Evolutionary conservation across 2,113 vertebrate species (phyloP).

Genomic region (Hucho hucho): DNA sequence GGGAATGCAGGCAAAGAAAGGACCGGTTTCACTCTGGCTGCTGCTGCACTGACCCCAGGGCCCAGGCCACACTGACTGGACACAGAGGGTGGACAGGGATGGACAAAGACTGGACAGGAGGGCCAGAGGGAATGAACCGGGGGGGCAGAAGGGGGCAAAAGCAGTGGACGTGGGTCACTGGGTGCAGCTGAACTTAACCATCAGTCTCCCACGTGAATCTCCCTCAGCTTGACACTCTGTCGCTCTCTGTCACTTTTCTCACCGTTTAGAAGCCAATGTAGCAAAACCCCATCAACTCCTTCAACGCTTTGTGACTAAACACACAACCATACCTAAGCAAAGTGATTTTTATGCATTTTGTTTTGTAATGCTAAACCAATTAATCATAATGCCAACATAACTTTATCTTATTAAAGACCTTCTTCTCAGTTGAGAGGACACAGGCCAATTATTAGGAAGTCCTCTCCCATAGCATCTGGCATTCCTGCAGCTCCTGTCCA

Average conservation of each 20-base stretch:
- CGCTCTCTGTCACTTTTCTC: slow-evolving; percentile 44
- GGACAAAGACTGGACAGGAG: slow-evolving; percentile 59
- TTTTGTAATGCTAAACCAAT: slow-evolving; percentile 39
- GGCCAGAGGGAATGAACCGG: slow-evolving; percentile 46
- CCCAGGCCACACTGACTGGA: slow-evolving; percentile 40
- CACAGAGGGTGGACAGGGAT: slow-evolving; percentile 67
- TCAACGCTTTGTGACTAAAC: not conserved
- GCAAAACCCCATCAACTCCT: not conserved
- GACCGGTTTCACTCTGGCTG: slow-evolving; percentile 60
- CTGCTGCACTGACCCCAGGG: slow-evolving; percentile 52
- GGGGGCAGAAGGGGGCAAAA: slow-evolving; percentile 49
- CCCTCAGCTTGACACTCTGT: slow-evolving; percentile 1
- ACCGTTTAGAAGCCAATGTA: slow-evolving; percentile 35
- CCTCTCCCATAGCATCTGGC: slow-evolving; percentile 21
- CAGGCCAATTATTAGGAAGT: slow-evolving; percentile 11
- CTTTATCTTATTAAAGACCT: slow-evolving; percentile 24
- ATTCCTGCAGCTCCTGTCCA: slow-evolving; percentile 54
- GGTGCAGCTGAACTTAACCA: slow-evolving; percentile 71
- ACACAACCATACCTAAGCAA: slow-evolving; percentile 38
- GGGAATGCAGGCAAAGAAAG: slow-evolving; percentile 27
- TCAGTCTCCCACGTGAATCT: slow-evolving; percentile 67
- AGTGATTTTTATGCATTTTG: slow-evolving; percentile 40
- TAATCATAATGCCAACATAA: slow-evolving; percentile 41
- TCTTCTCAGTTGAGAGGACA: slow-evolving; percentile 32
- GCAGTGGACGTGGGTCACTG: slow-evolving; percentile 66